Percentiles rank a stretch among this genome's conserved stretches.
phyloP scores from a whole-genome alignment of 2,888 invertebrate species.

The Epirrhoe tristata region DNA sequence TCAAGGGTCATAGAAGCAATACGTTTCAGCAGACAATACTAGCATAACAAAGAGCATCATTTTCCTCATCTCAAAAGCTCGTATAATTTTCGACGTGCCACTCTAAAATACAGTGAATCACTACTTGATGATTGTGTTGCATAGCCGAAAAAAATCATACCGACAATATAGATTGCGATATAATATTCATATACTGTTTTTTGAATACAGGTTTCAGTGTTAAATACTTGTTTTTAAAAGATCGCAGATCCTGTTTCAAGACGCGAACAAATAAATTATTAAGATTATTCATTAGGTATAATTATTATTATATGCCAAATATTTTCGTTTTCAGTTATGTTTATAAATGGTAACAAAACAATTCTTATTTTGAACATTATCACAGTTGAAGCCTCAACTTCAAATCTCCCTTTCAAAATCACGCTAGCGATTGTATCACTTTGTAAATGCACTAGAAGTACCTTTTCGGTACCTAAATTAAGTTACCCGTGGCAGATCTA shows the following conservation, averaged over 20 bases:
- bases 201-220: not conserved
- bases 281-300: not conserved
- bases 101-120: too few relatives aligned
- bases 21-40: too few relatives aligned
- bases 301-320: not conserved
- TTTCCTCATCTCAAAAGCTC: too few relatives aligned
- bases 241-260: not conserved
- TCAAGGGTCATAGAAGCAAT: too few relatives aligned
- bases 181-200: not conserved
- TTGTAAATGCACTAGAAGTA: not conserved
- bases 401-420: not conserved
- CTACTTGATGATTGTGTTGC: not conserved
- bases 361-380: not conserved
- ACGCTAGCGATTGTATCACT: not conserved
- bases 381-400: not conserved
- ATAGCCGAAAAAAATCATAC: not conserved
- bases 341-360: not conserved
- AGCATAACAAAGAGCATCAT: too few relatives aligned
- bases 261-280: not conserved
- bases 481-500: conserved; percentile 6
- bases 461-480: conserved; percentile 1
- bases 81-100: too few relatives aligned
- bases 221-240: not conserved
- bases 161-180: not conserved
- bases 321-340: not conserved